Percentiles rank a stretch among this genome's conserved stretches.
Evolutionary conservation across 2,113 vertebrate genomes (phyloP).

Genomic region (Eonycteris spelaea): DNA sequence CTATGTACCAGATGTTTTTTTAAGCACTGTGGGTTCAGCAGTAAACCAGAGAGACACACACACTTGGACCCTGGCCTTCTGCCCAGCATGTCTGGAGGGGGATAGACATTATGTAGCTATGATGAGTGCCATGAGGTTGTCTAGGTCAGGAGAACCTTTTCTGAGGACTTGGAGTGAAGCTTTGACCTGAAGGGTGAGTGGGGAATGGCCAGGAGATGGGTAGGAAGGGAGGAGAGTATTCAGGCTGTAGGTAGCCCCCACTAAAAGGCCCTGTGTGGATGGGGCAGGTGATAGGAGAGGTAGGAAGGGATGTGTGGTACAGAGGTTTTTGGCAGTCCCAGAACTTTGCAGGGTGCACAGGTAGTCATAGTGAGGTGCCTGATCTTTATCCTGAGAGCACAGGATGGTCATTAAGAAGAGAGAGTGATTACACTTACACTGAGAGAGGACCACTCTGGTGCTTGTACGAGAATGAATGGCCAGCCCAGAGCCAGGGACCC

Average conservation of each 20-base stretch:
- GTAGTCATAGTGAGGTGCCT: no score
- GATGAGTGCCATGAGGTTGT: background rate
- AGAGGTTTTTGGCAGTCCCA: background rate
- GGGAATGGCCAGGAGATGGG: background rate
- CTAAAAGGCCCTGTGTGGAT: background rate
- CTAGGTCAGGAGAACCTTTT: background rate
- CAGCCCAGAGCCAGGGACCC: background rate
- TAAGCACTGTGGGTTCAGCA: background rate
- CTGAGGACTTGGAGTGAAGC: background rate
- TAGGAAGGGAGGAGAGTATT: background rate
- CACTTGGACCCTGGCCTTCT: background rate
- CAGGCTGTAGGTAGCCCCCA: background rate
- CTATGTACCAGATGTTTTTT: background rate
- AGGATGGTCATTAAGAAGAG: background rate
- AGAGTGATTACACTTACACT: background rate
- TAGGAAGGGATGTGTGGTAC: background rate
- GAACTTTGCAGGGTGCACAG: background rate
- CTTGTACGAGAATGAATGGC: background rate
- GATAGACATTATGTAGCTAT: background rate
- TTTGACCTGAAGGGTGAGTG: background rate
- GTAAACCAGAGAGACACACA: background rate
- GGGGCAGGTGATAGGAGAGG: background rate
- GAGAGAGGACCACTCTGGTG: background rate
- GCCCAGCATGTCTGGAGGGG: background rate
- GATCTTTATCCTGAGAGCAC: background rate